Conservation (phyloP, 2,113 vertebrate genomes). For the Calonectris borealis region DNA sequence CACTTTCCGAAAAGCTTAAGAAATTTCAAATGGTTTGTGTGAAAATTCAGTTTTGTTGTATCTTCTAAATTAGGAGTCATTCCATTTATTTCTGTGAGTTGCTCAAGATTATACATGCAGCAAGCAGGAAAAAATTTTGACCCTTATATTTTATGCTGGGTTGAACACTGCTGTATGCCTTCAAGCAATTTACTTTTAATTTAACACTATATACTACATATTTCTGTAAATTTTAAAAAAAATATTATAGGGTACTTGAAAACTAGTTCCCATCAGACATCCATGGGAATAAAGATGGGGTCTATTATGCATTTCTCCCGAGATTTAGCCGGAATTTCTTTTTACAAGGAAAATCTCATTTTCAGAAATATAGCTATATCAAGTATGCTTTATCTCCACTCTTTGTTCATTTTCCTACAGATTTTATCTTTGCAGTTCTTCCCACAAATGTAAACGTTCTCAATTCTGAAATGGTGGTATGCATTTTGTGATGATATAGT, state of each 20-base stretch:
- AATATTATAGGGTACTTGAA: background rate
- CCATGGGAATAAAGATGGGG: background rate
- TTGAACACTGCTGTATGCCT: background rate
- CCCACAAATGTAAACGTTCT: background rate
- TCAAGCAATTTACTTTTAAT: background rate
- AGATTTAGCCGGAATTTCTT: background rate
- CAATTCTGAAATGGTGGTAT: background rate
- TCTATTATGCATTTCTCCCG: background rate
- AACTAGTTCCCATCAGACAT: background rate
- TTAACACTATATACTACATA: background rate
- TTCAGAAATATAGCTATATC: background rate
- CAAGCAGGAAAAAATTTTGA: background rate
- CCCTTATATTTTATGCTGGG: background rate
- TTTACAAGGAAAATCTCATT: background rate
- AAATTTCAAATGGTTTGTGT: background rate
- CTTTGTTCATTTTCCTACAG: background rate
- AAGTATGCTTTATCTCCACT: background rate
- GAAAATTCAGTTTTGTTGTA: background rate
- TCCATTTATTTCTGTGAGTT: background rate
- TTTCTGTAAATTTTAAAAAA: background rate
- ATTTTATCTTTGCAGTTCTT: background rate
- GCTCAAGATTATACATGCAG: background rate
- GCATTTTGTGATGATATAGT: background rate
- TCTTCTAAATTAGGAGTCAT: background rate
- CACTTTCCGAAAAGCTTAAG: background rate